Conservation (phyloP, 2,797 vertebrate genomes). For the Acestrorhynchus altus region DNA sequence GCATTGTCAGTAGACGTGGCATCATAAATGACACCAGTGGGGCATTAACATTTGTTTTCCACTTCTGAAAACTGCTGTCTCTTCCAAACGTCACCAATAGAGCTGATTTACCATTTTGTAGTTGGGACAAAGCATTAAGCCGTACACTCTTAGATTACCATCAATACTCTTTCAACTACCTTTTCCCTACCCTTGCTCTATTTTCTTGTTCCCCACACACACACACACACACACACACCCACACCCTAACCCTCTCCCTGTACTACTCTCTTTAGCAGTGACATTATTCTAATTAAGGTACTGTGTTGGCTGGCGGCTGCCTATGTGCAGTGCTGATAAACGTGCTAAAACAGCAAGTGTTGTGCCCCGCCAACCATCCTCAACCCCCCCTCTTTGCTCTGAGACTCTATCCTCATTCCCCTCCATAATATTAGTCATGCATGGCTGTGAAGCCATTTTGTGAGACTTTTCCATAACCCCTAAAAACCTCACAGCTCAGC, state of each 20-base stretch:
- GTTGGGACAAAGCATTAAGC: slow-evolving; percentile 11
- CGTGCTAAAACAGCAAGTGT: slow-evolving; percentile 21
- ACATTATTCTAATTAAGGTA: slow-evolving; percentile 47
- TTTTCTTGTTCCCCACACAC: not conserved
- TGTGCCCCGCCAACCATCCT: not conserved
- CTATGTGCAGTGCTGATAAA: slow-evolving; percentile 17
- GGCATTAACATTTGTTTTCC: not conserved
- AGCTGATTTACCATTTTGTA: slow-evolving; percentile 40
- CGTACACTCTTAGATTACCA: not conserved
- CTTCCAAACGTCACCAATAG: slow-evolving; percentile 61
- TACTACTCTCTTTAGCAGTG: slow-evolving; percentile 34
- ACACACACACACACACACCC: slow-evolving; percentile 16
- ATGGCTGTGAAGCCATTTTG: slow-evolving; percentile 33
- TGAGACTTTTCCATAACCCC: slow-evolving; percentile 44
- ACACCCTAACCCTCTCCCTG: not conserved
- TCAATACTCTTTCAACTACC: not conserved
- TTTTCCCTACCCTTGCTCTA: slow-evolving; percentile 5
- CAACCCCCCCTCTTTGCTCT: no score
- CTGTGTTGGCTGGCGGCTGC: slow-evolving; percentile 25
- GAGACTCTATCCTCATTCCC: slow-evolving; percentile 19
- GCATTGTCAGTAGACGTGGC: not conserved
- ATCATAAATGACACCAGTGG: slow-evolving; percentile 10
- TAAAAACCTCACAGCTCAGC: slow-evolving; percentile 34
- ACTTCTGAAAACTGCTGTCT: slow-evolving; percentile 64
- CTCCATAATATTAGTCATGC: slow-evolving; percentile 40